Evolutionary conservation across 2,113 vertebrate species (phyloP), one percentile per base, ranked within the genome.

Genomic region (Brachyistius frenatus): DNA sequence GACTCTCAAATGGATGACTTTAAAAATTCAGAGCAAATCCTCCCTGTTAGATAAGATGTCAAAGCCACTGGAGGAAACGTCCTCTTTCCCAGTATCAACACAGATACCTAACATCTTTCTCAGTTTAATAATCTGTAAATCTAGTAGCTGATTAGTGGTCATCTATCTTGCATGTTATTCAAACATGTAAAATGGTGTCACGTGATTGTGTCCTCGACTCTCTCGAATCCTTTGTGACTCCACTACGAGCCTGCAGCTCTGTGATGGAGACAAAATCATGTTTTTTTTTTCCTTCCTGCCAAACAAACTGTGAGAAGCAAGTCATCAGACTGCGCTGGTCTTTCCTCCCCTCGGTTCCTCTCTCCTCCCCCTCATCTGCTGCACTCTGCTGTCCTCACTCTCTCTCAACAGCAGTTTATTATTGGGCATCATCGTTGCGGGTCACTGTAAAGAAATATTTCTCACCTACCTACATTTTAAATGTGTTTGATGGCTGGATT

Each of bases 401-500:
- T 76, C 66, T 47, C 49, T 37, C 56, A 49, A n/a, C 2, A 36
- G 32, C 13, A 31, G 2, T 39, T 73, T 52, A 49, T 39, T 75
- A 3, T 53, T 53, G 54, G 44, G 23, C 65, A 69, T 46, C 64
- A 16, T 39, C 39, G 54, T 14, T 16, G n/a, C 36, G 57, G 56
- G 65, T 74, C 23, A 31, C 31, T 15, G 64, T 56, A 57, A 50
- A 76, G 52, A 75, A 33, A 15, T n/a, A 30, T 57, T 35, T 37
- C 0, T 30, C 62, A 69, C 5, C 47, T 54, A 23, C 23, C 23
- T 23, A 23, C 23, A 23, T 23, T 39, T 69, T 58, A 14, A 8
- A 10, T 16, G 10, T 64, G 66, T 23, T 55, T 62, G 55, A 71
- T 10, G 35, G 39, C 23, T 64, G 35, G 4, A 73, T 73, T 33